These are phyloP conservation scores for Parauchenoglanis punctatus DNA, from an alignment of 2,797 vertebrate species.

Conservation along the genomic window DNA sequence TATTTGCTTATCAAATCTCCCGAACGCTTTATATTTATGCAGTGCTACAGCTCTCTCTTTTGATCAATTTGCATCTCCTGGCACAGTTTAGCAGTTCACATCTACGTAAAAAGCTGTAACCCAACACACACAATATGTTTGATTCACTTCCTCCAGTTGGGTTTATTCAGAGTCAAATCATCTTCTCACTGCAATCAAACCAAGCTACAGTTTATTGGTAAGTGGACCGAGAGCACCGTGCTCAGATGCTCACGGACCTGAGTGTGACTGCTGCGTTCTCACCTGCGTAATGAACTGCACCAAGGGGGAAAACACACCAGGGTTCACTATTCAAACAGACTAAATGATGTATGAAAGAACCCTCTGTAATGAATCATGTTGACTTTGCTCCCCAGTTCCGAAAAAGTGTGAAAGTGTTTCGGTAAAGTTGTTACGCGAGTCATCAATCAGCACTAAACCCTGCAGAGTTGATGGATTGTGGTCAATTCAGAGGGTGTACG, in stretches of 20 bases:
- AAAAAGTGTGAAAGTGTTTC: background rate
- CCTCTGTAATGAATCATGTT: background rate
- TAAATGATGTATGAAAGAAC: background rate
- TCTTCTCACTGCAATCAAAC: background rate
- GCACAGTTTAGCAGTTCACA: background rate
- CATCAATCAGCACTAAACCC: slow-evolving; percentile 18
- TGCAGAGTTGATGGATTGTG: slow-evolving; percentile 19
- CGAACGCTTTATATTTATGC: background rate
- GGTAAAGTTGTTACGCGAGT: background rate
- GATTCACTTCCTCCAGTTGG: background rate
- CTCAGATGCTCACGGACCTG: background rate
- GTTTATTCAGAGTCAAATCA: background rate
- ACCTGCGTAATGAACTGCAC: background rate
- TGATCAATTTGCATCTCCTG: background rate
- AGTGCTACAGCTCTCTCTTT: background rate
- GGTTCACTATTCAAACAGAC: background rate
- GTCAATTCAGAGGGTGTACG: background rate
- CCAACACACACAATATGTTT: background rate
- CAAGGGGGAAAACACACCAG: background rate
- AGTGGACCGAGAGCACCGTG: background rate
- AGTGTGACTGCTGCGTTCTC: background rate
- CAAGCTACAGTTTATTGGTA: background rate
- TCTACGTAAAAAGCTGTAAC: background rate
- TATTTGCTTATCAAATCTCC: background rate
- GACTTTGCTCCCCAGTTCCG: background rate